Evolutionary conservation across 2,888 invertebrate species (phyloP), one percentile per base, ranked within the genome.

Genomic region (Acheta domesticus): DNA sequence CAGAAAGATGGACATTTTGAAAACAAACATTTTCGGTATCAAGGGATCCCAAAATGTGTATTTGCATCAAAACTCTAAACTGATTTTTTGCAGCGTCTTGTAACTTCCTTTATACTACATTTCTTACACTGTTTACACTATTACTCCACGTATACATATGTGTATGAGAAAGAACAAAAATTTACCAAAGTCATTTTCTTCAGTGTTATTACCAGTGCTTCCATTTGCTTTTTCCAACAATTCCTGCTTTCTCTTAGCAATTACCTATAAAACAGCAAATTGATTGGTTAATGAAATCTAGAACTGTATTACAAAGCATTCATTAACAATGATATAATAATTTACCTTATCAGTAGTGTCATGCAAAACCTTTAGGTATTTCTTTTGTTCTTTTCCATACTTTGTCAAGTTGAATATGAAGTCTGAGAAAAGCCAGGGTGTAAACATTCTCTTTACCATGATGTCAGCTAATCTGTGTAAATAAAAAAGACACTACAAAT

Each of bases 361-460:
- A 48, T 79, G 81, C 16, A 81, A 78, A 11, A 78, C 74, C 75
- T 73, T 49, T 5, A 81, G 78, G 12, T 77, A 78, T 48, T 76
- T 81, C 50, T 74, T 76, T 16, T 81, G 81, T 12, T 76, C 8
- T 12, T 77, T 77, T 0, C 80, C 80, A 16, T 50, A 74, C 1
- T 79, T 49, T 11, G 75, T 48, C 21, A 77, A 20, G 23, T 36
- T 21, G 76, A 80, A 80, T 16, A 79, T 74, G 3, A 77, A 11
- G 20, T 80, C 79, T 2, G 77, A 79, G 11, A 77, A 77, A 12
- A 80, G 79, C 80, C 80, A 80, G 0, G 80, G 80, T 50, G 77
- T 80, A 20, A 77, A 77, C 5, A 62, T 62, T 2, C 80, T 23
- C 5, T 75, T 49, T 20, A 80, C 74, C 75, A 80, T 75, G 12